Percentiles rank a stretch among this genome's conserved stretches.
phyloP scores from a whole-genome alignment of 2,797 vertebrate genomes.

The Gymnoscopelus microlampas region DNA sequence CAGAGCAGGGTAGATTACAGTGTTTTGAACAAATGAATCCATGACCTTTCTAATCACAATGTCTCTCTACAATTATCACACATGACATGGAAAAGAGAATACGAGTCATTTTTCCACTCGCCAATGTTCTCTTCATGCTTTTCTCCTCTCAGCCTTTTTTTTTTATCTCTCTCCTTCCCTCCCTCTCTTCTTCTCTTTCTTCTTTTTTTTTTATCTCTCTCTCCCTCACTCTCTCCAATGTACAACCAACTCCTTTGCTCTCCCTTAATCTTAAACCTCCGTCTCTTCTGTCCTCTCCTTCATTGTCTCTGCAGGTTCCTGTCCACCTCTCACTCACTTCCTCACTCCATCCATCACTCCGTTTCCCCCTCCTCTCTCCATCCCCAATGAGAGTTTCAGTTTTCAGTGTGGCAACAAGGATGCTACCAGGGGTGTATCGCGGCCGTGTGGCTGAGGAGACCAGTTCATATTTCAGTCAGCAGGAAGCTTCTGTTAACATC shows the following conservation, averaged over 20 bases:
- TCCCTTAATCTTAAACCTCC: no score
- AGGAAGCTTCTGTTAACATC: constrained; percentile 34
- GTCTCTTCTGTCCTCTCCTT: not conserved
- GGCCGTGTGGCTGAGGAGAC: not conserved
- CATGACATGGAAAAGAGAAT: no score
- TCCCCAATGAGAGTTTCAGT: not conserved
- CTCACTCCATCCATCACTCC: not conserved
- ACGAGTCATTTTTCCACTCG: not conserved
- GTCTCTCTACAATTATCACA: no score
- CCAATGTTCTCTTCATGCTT: not conserved
- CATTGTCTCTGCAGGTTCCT: not conserved
- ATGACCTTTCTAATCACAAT: no score
- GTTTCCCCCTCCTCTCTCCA: not conserved
- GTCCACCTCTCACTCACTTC: not conserved
- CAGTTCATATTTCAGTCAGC: constrained; percentile 25
- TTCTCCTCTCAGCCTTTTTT: not conserved
- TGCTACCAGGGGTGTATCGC: constrained; percentile 4
- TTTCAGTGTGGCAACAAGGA: constrained; percentile 1
- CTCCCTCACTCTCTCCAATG: no score
- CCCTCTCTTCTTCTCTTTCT: not conserved
- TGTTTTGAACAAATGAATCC: no score
- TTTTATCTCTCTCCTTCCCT: not conserved
- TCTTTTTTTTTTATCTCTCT: no score
- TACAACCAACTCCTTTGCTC: no score
- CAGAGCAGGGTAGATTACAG: no score